Percentiles rank a stretch among this genome's conserved stretches.
Evolutionary conservation across 2,888 invertebrate genomes (phyloP).

Genomic region (Cactoblastis cactorum): DNA sequence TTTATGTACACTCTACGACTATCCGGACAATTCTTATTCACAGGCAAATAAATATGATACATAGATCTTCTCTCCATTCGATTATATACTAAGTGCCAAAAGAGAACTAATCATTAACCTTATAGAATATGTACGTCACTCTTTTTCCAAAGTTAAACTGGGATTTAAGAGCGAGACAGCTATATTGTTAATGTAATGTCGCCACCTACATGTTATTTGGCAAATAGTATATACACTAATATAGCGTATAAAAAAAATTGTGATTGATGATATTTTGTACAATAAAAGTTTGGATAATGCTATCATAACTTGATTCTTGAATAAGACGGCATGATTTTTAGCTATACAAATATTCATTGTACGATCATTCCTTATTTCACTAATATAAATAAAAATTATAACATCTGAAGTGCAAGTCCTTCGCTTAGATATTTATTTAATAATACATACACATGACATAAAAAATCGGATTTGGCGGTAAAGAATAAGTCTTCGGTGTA

Average conservation of each 20-base stretch:
- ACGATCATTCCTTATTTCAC: slow-evolving; percentile 40
- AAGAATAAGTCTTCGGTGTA: background rate
- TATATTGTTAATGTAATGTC: background rate
- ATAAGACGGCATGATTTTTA: slow-evolving; percentile 5
- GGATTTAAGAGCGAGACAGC: background rate
- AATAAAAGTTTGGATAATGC: background rate
- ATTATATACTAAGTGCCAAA: background rate
- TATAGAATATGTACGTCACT: background rate
- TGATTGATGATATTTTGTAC: slow-evolving; percentile 6
- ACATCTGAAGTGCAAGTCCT: slow-evolving; percentile 31
- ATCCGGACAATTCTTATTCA: slow-evolving; percentile 7
- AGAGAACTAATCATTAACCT: background rate
- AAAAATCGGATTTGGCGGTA: background rate
- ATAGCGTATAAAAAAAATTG: background rate
- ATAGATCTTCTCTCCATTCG: slow-evolving; percentile 32
- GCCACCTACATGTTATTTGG: background rate
- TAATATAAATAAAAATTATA: slow-evolving; percentile 56
- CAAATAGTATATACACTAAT: background rate
- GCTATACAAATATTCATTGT: slow-evolving; percentile 28
- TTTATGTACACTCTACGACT: slow-evolving; percentile 28
- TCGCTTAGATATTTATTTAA: slow-evolving; percentile 28
- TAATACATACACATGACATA: background rate
- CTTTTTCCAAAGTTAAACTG: background rate
- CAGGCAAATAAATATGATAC: slow-evolving; percentile 18
- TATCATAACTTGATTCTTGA: background rate